Base-by-base conservation (phyloP, 30 jellyfish, hydroid and myxozoan genomes). In the Hydractinia echinata region DNA sequence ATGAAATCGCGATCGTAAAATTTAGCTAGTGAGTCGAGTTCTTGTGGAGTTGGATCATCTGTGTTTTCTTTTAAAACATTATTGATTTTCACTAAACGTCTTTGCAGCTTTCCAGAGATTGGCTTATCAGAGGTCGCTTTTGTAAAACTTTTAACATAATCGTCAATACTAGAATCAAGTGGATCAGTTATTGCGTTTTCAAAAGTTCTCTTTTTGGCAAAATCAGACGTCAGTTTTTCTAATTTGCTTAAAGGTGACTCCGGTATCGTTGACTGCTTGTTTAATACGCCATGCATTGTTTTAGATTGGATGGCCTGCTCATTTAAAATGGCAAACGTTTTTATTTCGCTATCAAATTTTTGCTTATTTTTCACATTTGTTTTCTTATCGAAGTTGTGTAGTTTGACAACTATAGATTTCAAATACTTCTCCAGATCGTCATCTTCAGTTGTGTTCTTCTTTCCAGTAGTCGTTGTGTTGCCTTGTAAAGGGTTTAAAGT, bases 391-490 rank as follows among this genome's bases (percentile, higher is more conserved):
- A 64, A 64, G 4, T 77, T 54, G 60, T 61, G 85, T 1, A 77
- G 78, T 64, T 77, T 77, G 13, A 77, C 73, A 58, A 77, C 85
- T 18, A 77, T 77, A 61, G 18, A 54, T 5, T 52, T 50, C 54
- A 77, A 30, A 61, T 77, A 77, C 10, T 55, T 77, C 3, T 77
- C 85, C 18, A 77, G 53, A n/a, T 77, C 85, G 13, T 48, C 19
- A 19, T 74, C 66, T 11, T 21, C 15, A 5, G 62, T 30, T 30
- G 44, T 30, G 44, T 30, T 30, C 44, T 1, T 30, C 44, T 30
- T 30, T 30, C 44, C 44, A 30, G 44, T 30, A 30, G 44, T 30
- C 44, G 44, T 30, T 30, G 1, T 30, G 44, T 30, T 30, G 44
- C 44, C 44, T 30, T 30, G 44, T 30, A 30, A 30, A 30, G 44